phyloP scores from a whole-genome alignment of 2,113 vertebrate species.

The Ploceus nigricollis region DNA sequence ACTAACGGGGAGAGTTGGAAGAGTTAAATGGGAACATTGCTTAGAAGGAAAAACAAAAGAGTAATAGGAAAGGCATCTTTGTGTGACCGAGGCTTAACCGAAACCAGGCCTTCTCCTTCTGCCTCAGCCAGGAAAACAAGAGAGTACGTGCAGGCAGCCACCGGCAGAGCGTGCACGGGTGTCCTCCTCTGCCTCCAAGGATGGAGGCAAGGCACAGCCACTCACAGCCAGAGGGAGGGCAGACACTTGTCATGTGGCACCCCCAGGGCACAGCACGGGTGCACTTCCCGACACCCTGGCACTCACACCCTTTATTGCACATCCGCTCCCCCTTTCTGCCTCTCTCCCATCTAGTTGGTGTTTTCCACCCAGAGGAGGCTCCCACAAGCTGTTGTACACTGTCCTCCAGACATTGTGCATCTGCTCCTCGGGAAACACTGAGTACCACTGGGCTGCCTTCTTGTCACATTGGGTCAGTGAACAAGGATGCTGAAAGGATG shows the following conservation, averaged over 20 bases:
- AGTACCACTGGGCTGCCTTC: background rate
- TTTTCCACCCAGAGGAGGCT: background rate
- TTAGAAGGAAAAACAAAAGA: conserved; percentile 71
- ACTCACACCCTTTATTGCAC: fast-evolving
- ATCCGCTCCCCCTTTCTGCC: background rate
- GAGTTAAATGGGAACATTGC: conserved; percentile 68
- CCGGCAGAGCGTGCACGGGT: background rate
- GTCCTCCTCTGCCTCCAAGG: background rate
- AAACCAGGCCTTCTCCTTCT: conserved; percentile 67
- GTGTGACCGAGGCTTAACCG: conserved; percentile 68
- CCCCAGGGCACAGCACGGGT: fast-evolving
- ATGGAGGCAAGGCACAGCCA: background rate
- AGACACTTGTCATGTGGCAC: background rate
- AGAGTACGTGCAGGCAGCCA: background rate
- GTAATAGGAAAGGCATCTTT: conserved; percentile 76
- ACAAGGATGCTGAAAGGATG: background rate
- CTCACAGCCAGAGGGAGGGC: background rate
- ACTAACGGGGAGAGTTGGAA: background rate
- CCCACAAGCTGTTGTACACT: background rate
- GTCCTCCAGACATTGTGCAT: fast-evolving
- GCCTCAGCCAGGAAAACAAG: conserved; percentile 30
- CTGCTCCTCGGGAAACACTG: background rate
- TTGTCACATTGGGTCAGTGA: background rate
- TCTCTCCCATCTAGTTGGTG: background rate
- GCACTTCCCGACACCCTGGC: fast-evolving